Evolutionary conservation across 2,888 invertebrate genomes (phyloP).

Genomic region (Drosophila neotestacea): DNA sequence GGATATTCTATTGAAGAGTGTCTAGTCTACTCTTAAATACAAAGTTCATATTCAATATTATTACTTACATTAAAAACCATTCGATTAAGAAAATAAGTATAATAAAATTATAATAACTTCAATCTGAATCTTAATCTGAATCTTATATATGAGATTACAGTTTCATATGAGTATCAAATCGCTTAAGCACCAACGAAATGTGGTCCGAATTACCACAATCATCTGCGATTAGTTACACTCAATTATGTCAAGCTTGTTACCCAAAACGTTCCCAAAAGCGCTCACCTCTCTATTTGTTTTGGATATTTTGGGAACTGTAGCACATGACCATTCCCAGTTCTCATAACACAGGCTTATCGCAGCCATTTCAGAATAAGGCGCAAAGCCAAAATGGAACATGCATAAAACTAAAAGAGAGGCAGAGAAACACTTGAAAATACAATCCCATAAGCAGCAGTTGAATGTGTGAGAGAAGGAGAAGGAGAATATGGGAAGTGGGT

Average conservation of each 20-base stretch:
- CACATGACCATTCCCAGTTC: slow-evolving; percentile 13
- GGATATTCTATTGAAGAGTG: no score
- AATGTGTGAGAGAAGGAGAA: background rate
- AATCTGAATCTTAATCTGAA: background rate
- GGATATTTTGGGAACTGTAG: slow-evolving; percentile 10
- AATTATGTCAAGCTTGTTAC: slow-evolving; percentile 27
- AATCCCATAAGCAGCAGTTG: slow-evolving; percentile 21
- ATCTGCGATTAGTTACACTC: slow-evolving; percentile 39
- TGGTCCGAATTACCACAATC: slow-evolving; percentile 8
- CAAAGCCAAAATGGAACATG: slow-evolving; percentile 52
- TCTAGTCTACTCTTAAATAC: no score
- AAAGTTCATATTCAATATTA: no score
- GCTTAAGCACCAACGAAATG: slow-evolving; percentile 3
- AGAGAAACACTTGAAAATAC: slow-evolving; percentile 43
- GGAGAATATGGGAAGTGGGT: background rate
- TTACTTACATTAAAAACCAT: no score
- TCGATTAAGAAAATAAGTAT: no score
- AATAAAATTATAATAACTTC: background rate
- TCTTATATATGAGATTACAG: background rate
- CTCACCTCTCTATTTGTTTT: slow-evolving; percentile 36
- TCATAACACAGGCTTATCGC: slow-evolving; percentile 69
- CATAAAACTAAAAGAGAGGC: slow-evolving; percentile 53
- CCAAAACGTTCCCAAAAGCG: slow-evolving; percentile 18
- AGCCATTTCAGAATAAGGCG: slow-evolving; percentile 57
- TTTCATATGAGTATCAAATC: slow-evolving; percentile 4